Evolutionary conservation across 2,888 invertebrate species (phyloP), one percentile per base, ranked within the genome.

Genomic region (Lepidochrysops patricia): DNA sequence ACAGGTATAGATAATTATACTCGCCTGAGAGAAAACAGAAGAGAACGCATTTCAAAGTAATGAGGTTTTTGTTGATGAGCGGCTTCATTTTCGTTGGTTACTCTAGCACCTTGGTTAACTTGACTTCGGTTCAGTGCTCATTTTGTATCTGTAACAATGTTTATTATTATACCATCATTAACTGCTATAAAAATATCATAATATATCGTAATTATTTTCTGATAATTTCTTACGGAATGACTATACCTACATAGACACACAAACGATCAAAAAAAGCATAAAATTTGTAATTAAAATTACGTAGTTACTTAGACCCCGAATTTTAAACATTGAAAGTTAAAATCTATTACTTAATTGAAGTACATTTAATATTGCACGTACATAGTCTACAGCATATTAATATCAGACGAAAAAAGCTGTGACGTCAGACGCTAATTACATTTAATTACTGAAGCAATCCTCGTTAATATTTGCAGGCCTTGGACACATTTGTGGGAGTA

Each of bases 11-110:
- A 49, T 15, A 19, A 54, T 29, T 19, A 52, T 43, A 71, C 84
- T 90, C 84, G 94, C 95, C 95, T 74, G 94, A 94, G 67, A 95
- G 94, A 75, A 95, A 94, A 72, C 94, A 91, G 84, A 96, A 96
- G 58, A 95, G 91, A 54, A 96, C 93, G 77, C 94, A 92, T 91
- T 96, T 95, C 64, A 96, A 90, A 63, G 95, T 92, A 67, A 95
- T 91, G 67, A 96, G 90, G 80, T 93, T 95, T 71, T 90, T 89
- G 79, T 95, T 94, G 72, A 94, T 81, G 62, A 84, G 69, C 67
- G 75, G 68, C 75, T 82, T 80, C 88, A 88, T 89, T 61, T 63
- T 66, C 35, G 58, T 35, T 59, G 29, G 12, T 61, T 63, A 63
- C 56, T 64, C 54, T 61, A 63, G 63, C 66, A 60, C 64, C 63